A percentile compares a stretch with the other conserved stretches of the same genome.
These are phyloP conservation scores for Stegodyphus dumicola DNA, from an alignment of 1,140 invertebrate species.

Conservation along the genomic window DNA sequence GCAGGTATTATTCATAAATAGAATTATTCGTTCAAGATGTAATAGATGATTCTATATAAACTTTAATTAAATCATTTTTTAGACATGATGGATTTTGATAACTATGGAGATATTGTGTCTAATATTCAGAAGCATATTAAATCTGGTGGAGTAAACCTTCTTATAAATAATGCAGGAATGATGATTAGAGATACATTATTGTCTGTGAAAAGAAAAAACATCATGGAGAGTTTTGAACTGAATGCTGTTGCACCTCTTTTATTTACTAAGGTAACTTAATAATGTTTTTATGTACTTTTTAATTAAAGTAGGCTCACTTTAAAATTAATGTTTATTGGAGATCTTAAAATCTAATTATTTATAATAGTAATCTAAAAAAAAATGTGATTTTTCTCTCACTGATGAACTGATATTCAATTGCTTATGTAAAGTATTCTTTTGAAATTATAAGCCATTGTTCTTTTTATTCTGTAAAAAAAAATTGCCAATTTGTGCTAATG, in stretches of 20 bases:
- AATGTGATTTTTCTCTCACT: too few relatives aligned
- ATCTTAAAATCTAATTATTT: too few relatives aligned
- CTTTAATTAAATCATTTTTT: conserved; percentile 1
- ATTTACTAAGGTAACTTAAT: conserved; percentile 39
- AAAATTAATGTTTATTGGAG: too few relatives aligned
- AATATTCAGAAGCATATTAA: conserved; percentile 16
- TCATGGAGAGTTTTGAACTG: conserved; percentile 28
- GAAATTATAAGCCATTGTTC: too few relatives aligned
- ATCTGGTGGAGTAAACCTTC: conserved; percentile 22
- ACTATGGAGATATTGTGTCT: conserved; percentile 19
- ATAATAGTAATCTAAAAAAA: too few relatives aligned
- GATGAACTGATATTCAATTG: too few relatives aligned
- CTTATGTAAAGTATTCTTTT: too few relatives aligned
- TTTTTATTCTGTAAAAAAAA: too few relatives aligned
- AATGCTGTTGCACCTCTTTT: conserved; percentile 43
- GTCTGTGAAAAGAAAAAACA: conserved; percentile 20
- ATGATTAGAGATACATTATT: conserved; percentile 38
- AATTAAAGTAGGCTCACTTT: too few relatives aligned
- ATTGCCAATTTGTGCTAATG: too few relatives aligned
- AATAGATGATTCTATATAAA: not conserved
- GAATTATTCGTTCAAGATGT: not conserved
- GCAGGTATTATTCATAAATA: conserved; percentile 19
- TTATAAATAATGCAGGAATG: conserved; percentile 53
- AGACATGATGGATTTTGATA: conserved; percentile 46
- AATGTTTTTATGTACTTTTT: not conserved